Percentiles rank a stretch among this genome's conserved stretches.
Conservation (phyloP, 2,113 vertebrate species). For the Thalassarche chlororhynchos region DNA sequence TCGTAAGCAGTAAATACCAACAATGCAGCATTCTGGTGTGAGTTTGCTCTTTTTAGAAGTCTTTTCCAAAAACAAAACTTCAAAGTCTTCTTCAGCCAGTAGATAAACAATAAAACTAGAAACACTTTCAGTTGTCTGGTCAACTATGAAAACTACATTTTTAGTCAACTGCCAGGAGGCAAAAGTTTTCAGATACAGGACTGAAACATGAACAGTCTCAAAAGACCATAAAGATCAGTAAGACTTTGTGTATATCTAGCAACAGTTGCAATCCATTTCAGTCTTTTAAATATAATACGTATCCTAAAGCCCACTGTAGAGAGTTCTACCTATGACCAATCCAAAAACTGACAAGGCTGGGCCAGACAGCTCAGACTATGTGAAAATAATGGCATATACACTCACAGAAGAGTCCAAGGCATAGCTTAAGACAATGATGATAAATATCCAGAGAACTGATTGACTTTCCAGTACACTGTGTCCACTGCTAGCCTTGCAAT, state of each 20-base stretch:
- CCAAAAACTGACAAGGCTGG: neutral
- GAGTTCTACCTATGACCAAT: neutral
- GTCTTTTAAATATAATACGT: fast-evolving
- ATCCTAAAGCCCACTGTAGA: neutral
- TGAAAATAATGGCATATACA: neutral
- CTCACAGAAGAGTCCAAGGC: neutral
- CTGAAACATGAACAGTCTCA: neutral
- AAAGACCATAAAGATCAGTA: neutral
- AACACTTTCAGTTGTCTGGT: neutral
- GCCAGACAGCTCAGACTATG: neutral
- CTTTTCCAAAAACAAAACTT: neutral
- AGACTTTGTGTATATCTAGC: neutral
- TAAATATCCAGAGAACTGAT: neutral
- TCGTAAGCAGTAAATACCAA: neutral
- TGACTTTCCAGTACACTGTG: neutral
- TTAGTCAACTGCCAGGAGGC: neutral
- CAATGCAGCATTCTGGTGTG: neutral
- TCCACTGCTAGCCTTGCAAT: neutral
- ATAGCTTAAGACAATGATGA: neutral
- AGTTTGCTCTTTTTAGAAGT: neutral
- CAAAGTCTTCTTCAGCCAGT: neutral
- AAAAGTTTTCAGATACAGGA: neutral
- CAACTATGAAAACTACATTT: neutral
- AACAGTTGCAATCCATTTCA: neutral
- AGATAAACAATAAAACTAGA: neutral